Conservation (phyloP, 1,140 invertebrate species). For the Panagrolaimus sp. region DNA sequence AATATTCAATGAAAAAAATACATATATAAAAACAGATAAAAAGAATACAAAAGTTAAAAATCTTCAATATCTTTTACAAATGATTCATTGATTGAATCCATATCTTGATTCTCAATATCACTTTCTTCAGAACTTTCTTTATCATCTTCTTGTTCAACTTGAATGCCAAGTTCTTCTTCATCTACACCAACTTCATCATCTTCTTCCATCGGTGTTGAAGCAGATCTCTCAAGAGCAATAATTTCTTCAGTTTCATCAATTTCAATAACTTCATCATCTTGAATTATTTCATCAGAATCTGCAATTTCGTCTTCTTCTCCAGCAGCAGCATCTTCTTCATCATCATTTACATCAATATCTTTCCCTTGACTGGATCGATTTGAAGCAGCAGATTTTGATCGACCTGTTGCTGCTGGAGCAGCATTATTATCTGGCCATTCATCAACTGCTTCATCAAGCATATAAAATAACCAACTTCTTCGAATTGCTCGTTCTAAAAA, state of each 20-base stretch:
- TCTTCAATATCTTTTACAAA: no score
- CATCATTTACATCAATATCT: not conserved
- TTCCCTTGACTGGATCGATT: no score
- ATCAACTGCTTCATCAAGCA: conserved; percentile 7
- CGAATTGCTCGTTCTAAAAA: conserved; percentile 16
- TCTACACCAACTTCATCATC: not conserved
- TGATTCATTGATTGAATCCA: no score
- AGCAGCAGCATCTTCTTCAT: not conserved
- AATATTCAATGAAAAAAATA: no score
- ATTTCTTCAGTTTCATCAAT: not conserved
- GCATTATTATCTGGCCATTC: not conserved
- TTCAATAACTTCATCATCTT: not conserved
- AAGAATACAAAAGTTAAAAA: no score
- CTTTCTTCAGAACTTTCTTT: not conserved
- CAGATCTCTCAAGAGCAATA: no score
- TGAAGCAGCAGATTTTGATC: no score
- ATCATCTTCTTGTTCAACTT: not conserved
- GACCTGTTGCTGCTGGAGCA: no score
- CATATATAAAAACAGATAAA: no score
- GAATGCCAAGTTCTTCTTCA: not conserved
- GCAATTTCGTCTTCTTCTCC: conserved; percentile 1
- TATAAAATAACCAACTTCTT: conserved; percentile 13
- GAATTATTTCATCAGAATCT: not conserved
- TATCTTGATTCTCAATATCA: not conserved
- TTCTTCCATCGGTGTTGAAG: no score